Evolutionary conservation across 2,797 vertebrate species (phyloP).

Genomic region (Melanotaenia trifasciata): DNA sequence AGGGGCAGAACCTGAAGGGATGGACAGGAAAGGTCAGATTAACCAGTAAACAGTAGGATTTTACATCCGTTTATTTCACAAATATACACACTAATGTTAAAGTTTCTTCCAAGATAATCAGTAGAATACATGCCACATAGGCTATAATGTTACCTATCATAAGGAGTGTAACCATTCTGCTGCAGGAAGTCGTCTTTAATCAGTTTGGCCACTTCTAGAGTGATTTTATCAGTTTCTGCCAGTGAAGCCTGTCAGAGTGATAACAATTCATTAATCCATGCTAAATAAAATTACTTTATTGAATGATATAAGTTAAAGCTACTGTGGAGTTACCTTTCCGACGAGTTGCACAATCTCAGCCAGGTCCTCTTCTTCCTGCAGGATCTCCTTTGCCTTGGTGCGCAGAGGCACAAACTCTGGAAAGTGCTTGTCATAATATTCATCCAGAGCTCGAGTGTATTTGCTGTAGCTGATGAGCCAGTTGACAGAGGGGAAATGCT

Average conservation of each 20-base stretch:
- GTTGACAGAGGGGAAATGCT: slow-evolving; percentile 97
- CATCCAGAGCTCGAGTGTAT: slow-evolving; percentile 93
- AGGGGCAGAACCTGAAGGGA: slow-evolving; percentile 93
- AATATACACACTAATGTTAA: slow-evolving; percentile 58
- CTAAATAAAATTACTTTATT: neutral
- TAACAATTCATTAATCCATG: neutral
- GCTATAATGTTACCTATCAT: slow-evolving; percentile 87
- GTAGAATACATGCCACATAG: neutral
- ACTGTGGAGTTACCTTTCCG: slow-evolving; percentile 85
- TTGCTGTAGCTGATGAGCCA: slow-evolving; percentile 99
- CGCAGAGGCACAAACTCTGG: slow-evolving; percentile 94
- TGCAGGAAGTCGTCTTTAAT: slow-evolving; percentile 98
- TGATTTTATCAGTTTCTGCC: slow-evolving; percentile 98
- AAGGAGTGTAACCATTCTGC: slow-evolving; percentile 96
- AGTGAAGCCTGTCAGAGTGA: slow-evolving; percentile 89
- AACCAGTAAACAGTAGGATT: neutral
- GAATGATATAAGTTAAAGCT: neutral
- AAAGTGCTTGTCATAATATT: slow-evolving; percentile 98
- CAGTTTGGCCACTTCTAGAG: slow-evolving; percentile 96
- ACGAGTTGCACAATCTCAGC: slow-evolving; percentile 98
- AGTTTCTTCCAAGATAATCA: neutral
- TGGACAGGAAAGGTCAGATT: neutral
- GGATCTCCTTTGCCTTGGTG: slow-evolving; percentile 96
- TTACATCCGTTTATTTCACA: slow-evolving; percentile 77
- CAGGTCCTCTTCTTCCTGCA: slow-evolving; percentile 97